Conservation (phyloP, 2,888 invertebrate species). For the Macroteleia sp. region DNA sequence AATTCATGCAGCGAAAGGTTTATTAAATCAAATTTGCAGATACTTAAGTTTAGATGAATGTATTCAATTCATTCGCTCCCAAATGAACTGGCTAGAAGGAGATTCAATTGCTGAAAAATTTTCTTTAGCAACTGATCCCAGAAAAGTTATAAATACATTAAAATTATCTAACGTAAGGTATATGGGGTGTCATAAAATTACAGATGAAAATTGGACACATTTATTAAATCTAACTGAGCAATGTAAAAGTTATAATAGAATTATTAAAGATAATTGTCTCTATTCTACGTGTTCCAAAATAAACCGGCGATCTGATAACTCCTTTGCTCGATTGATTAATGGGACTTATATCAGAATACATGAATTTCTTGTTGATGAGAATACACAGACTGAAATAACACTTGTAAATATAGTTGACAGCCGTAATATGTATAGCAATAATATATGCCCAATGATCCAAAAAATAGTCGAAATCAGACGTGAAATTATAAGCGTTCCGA, state of each 20-base stretch:
- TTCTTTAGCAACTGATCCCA: conserved; percentile 4
- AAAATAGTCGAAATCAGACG: no score
- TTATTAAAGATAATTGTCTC: conserved; percentile 27
- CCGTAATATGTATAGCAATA: no score
- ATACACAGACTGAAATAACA: conserved; percentile 12
- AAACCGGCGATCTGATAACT: conserved; percentile 35
- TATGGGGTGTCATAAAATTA: conserved; percentile 4
- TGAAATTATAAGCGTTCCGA: no score
- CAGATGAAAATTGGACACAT: background rate
- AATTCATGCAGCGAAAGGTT: conserved; percentile 50
- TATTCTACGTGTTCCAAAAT: conserved; percentile 10
- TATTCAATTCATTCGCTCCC: conserved; percentile 7
- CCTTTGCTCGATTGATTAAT: conserved; percentile 21
- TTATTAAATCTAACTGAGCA: conserved; percentile 3
- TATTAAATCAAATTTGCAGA: conserved; percentile 24
- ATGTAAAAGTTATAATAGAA: conserved; percentile 10
- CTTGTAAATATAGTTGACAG: conserved; percentile 17
- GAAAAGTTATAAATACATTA: conserved; percentile 1
- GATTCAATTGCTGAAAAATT: conserved; percentile 13
- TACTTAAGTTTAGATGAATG: conserved; percentile 6
- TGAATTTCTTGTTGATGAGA: conserved; percentile 23
- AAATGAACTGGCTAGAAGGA: conserved; percentile 13
- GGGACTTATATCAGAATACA: conserved; percentile 2
- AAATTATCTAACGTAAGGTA: conserved; percentile 12
- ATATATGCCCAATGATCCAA: no score